Evolutionary conservation across 1,140 invertebrate species (phyloP), one percentile per base, ranked within the genome.

Genomic region (Drosophila watanabei): DNA sequence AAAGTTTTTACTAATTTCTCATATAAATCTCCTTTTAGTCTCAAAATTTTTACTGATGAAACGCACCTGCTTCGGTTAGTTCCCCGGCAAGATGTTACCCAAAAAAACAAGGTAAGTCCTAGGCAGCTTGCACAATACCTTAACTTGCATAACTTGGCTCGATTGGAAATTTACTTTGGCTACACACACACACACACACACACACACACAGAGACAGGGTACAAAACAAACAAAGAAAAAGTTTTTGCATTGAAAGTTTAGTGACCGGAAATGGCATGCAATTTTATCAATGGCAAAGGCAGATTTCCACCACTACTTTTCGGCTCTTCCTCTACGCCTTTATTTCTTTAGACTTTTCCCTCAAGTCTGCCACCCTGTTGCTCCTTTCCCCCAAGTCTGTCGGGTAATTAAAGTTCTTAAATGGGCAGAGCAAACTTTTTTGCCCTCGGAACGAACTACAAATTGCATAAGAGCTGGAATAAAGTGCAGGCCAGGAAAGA

Each of bases 261-360:
- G 70, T 90, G 86, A 90, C 85, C 85, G 86, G 81, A 89, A 89
- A 85, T 82, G 85, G 86, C 85, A 76, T 90, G 79, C 81, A 85
- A 79, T 85, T 89, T 90, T 85, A 90, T 85, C 86, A 89, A 79
- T 76, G 78, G 60, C 61, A 16, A 41, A 54, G 68, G 37, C 45
- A 59, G 68, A 61, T 49, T 60, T 39, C n/a, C 49, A 20, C 20
- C 35, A 6, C 49, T 35, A 16, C 32, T 33, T 62, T 59, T 59
- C n/a, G 20, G 39, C 28, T 60, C 4, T 28, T 10, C 43, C 43
- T 43, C 37, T 32, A 35, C 24, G 7, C 61, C 14, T 28, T 57
- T 1, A 7, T 13, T 52, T 52, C 30, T 45, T 54, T 20, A 2
- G 39, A 28, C 30, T 62, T 35, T n/a, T n/a, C 7, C 35, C 13